Evolutionary conservation across 92 coral and sea anemone species (phyloP).

Genomic region (Palythoa grandis): DNA sequence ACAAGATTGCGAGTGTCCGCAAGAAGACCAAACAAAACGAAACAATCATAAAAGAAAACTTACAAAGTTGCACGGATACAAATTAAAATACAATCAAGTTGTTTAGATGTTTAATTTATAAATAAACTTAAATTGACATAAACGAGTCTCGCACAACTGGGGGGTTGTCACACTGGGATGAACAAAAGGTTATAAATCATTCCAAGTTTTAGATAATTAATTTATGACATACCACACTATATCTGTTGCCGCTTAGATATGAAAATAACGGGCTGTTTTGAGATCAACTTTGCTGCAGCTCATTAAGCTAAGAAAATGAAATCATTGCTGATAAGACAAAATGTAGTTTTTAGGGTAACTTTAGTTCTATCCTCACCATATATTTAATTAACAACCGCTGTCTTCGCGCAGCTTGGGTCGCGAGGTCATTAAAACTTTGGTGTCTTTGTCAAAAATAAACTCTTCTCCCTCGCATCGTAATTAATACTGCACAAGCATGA

Average conservation of each 20-base stretch:
- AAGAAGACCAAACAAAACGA: neutral
- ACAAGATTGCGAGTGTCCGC: neutral
- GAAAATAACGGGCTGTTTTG: neutral
- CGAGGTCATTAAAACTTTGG: slow-evolving; percentile 1
- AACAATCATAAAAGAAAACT: neutral
- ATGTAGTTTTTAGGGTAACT: neutral
- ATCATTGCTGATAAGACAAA: neutral
- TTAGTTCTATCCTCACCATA: neutral
- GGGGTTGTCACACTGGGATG: neutral
- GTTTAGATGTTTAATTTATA: neutral
- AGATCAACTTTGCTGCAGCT: neutral
- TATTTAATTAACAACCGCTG: neutral
- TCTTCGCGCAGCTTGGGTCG: neutral
- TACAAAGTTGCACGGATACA: neutral
- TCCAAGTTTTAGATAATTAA: neutral
- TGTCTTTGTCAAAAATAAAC: neutral
- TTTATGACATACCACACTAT: neutral
- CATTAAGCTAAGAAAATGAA: neutral
- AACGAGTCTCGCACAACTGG: neutral
- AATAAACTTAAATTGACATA: neutral
- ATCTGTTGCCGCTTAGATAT: slow-evolving; percentile 1
- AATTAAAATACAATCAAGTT: neutral
- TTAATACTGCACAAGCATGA: neutral
- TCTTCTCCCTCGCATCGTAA: neutral
- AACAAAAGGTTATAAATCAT: neutral